phyloP scores from a whole-genome alignment of 1,140 invertebrate species.

The Pseudomyrmex flavicornis region DNA sequence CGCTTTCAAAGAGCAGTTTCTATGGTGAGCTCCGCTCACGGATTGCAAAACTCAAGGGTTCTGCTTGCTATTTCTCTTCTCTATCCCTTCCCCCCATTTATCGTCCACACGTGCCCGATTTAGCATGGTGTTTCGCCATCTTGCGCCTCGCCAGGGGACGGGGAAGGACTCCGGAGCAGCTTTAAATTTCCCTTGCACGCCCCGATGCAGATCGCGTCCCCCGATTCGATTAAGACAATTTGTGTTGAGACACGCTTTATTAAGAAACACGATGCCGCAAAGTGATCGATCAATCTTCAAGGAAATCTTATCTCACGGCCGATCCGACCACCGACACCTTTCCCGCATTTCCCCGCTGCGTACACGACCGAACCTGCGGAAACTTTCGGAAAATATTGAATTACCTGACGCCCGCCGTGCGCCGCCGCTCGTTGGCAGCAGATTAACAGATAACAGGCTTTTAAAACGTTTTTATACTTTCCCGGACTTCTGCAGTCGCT shows the following conservation, averaged over 20 bases:
- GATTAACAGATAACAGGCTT: constrained; percentile 73
- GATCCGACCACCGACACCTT: constrained; percentile 70
- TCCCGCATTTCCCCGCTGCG: constrained; percentile 25
- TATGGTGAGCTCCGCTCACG: background rate
- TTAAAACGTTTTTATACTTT: constrained; percentile 71
- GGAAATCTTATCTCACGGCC: constrained; percentile 70
- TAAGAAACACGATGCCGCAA: constrained; percentile 37
- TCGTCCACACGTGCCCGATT: constrained; percentile 68
- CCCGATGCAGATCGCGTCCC: constrained; percentile 27
- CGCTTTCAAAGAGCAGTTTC: constrained; percentile 37
- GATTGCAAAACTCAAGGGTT: constrained; percentile 50
- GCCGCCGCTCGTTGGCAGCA: constrained; percentile 58
- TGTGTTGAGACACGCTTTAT: constrained; percentile 52
- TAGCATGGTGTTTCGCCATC: constrained; percentile 72
- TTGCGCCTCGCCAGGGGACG: constrained; percentile 38
- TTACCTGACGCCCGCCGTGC: constrained; percentile 55
- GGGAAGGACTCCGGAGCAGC: background rate
- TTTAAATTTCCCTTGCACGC: constrained; percentile 36
- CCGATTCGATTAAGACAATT: constrained; percentile 69
- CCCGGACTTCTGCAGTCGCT: constrained; percentile 63
- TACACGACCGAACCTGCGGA: constrained; percentile 9
- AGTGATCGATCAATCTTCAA: constrained; percentile 68
- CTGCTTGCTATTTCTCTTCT: constrained; percentile 35
- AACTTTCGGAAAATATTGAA: constrained; percentile 72
- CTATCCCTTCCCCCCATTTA: constrained; percentile 25